Base-by-base conservation (phyloP, 53 echinoderm and acorn worm genomes). In the Glandiceps talaboti region DNA sequence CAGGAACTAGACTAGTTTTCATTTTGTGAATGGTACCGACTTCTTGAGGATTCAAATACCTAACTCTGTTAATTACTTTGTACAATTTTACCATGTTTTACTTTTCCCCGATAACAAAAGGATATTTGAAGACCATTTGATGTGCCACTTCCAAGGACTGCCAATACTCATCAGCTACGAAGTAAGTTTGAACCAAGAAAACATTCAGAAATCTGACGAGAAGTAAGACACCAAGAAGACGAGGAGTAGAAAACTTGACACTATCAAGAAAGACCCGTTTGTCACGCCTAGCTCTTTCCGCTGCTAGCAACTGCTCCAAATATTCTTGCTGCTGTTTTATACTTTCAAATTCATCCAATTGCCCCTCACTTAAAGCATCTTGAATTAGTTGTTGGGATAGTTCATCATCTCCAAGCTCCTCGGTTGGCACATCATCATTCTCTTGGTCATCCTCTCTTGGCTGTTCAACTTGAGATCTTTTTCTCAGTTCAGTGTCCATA, bases 131-230 rank as follows among this genome's bases (percentile, higher is more conserved):
- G 78, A 89, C 89, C 75, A 91, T 87, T 1, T 89, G 87, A 86
- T 99, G 99, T 29, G 99, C 91, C 72, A 93, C 93, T 75, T 99
- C 99, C 28, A 99, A 80, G 1, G 89, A 84, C 80, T 99, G 99
- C 93, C 93, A 99, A 77, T 91, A 99, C 33, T 99, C 99, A 83
- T 99, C 99, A 74, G 93, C 92, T 78, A 87, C 99, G 82, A 85
- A 99, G 32, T 82, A 93, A 26, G 99, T 91, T 85, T 99, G 99
- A 26, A 91, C 91, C 83, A 99, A 30, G 0, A 81, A 82, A 27
- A 86, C 85, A 77, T 93, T 93, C 32, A 99, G 12, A 87, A 87
- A 99, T 73, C 99, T 78, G 76, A 89, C 90, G 74, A 93, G 64
- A 28, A 99, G 31, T 14, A 99, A 73, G 1, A 89, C 76, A 29